Evolutionary conservation across 1,140 invertebrate genomes (phyloP), one percentile per base, ranked within the genome.

Genomic region (Coelopa frigida): DNA sequence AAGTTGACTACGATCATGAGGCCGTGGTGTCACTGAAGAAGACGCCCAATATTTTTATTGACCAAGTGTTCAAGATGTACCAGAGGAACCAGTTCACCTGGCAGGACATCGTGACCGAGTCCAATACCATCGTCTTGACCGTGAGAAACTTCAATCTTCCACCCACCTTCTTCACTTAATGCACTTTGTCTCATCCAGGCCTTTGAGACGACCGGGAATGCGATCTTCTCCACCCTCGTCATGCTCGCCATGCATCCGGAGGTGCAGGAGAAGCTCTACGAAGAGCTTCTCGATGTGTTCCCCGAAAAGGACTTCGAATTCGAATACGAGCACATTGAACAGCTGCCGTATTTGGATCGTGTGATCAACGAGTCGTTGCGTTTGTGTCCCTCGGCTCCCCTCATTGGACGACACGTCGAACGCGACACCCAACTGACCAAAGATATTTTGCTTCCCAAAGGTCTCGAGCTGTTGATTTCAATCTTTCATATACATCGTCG

Each of bases 401-500:
- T 53, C 1, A 45, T 52, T 10, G 46, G 35, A 10, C 41, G 54
- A 14, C 27, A 54, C 1, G 32, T 32, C 2, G 14, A 14, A 15
- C n/a, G 48, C 12, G 21, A 29, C 15, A 38, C 26, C 7, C 37
- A 31, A 23, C 15, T 51, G 6, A 26, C n/a, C 2, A 33, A 40
- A 3, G 44, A 44, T 15, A 15, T 44, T 7, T 15, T 36, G 7
- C 29, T 54, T 10, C 52, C 52, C 12, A 48, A 42, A 14, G 49
- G 44, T 26, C 35, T 47, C 3, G 22, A 39, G 14, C 32, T 54
- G 23, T 27, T 46, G 14, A 37, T 54, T 14, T 29, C 41, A 18
- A 51, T 54, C 29, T 54, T 46, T 39, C 22, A 45, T 46, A 10
- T 68, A 51, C 68, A 68, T 61, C 56, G 66, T 11, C 18, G 41